These are phyloP conservation scores for Trisateles emortualis DNA, from an alignment of 2,888 invertebrate species.

Conservation along the genomic window DNA sequence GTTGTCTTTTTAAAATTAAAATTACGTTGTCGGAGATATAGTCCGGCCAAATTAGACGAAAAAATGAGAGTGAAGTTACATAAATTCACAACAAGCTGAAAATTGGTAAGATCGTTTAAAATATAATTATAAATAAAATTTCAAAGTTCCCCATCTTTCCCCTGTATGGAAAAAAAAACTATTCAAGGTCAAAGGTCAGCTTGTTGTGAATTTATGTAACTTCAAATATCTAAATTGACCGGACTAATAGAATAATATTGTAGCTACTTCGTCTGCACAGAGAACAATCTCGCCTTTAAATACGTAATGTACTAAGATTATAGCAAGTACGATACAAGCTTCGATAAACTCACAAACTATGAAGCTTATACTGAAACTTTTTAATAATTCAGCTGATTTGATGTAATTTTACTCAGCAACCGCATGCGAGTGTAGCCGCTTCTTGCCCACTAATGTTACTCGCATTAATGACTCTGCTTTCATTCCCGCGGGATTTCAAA, in stretches of 20 bases:
- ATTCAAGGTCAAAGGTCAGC: too few relatives aligned
- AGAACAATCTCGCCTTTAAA: constrained; percentile 11
- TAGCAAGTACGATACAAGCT: constrained; percentile 26
- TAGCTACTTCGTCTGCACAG: neutral
- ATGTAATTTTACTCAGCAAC: constrained; percentile 77
- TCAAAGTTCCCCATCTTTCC: too few relatives aligned
- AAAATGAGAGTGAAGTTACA: too few relatives aligned
- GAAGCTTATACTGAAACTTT: constrained; percentile 54
- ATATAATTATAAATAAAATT: too few relatives aligned
- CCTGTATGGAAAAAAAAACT: too few relatives aligned
- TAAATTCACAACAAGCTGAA: too few relatives aligned
- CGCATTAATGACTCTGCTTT: constrained; percentile 40
- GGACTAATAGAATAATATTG: neutral
- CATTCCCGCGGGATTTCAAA: neutral
- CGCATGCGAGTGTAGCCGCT: constrained; percentile 63
- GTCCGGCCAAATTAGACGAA: too few relatives aligned
- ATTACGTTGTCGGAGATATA: too few relatives aligned
- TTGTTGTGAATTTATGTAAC: neutral
- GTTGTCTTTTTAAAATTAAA: too few relatives aligned
- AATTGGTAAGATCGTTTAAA: too few relatives aligned
- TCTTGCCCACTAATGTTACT: constrained; percentile 44
- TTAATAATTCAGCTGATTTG: constrained; percentile 79
- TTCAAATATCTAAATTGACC: too few relatives aligned
- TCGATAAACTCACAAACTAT: constrained; percentile 38
- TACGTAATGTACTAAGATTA: constrained; percentile 11